Evolutionary conservation across 2,888 invertebrate genomes (phyloP).

Genomic region (Digitonthophagus gazella): DNA sequence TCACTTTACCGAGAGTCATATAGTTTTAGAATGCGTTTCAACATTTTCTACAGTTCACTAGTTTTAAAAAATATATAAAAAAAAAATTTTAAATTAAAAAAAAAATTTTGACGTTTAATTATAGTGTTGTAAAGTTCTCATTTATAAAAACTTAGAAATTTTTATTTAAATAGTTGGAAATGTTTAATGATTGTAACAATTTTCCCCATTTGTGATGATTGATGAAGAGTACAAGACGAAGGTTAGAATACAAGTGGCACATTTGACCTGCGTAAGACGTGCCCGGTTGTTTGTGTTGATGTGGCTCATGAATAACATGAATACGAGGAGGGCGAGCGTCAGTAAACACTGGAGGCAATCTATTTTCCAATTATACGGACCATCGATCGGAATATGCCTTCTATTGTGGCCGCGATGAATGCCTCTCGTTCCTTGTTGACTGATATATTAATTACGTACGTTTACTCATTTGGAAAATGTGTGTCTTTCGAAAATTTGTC

Average conservation of each 20-base stretch:
- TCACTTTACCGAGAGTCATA: not conserved
- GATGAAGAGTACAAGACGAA: not conserved
- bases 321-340: slow-evolving; percentile 2
- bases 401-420: not conserved
- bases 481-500: not conserved
- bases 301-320: slow-evolving; percentile 11
- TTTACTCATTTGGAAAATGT: not conserved
- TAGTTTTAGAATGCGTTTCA: not conserved
- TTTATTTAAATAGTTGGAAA: no score
- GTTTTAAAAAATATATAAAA: no score
- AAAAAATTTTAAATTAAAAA: no score
- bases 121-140: no score
- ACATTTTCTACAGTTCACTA: not conserved
- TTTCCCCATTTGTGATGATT: slow-evolving; percentile 6
- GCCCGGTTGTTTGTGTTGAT: slow-evolving; percentile 11
- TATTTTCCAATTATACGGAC: slow-evolving; percentile 12
- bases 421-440: not conserved
- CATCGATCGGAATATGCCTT: slow-evolving; percentile 6
- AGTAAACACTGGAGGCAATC: slow-evolving; percentile 4
- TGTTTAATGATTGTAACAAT: not conserved
- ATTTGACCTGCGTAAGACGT: slow-evolving; percentile 16
- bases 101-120: no score
- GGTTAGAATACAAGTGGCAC: slow-evolving; percentile 2
- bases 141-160: no score
- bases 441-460: not conserved